Base-by-base conservation (phyloP, 1,140 invertebrate species). In the Cyphomyrmex costatus region DNA sequence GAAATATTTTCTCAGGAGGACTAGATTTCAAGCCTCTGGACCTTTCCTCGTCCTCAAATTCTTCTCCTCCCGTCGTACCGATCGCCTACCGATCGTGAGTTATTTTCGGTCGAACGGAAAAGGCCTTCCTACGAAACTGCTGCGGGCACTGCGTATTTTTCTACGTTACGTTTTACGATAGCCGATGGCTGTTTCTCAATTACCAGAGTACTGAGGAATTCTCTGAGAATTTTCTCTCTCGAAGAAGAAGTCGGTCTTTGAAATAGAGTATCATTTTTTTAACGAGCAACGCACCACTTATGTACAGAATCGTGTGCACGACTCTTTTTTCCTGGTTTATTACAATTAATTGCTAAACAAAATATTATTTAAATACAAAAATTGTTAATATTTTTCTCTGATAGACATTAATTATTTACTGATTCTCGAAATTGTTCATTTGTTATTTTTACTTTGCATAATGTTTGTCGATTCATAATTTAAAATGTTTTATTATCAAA, bases 111-210 rank as follows among this genome's bases (percentile, higher is more conserved):
- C 42, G 74, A 71, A 86, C 77, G 53, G 77, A 56, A 61, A 90
- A 88, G 91, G 91, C 86, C 85, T 79, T 66, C 68, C 33, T 73
- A 65, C 86, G 79, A 88, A 90, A 92, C 90, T 91, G 79, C 53
- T 82, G 73, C 87, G 82, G 89, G 89, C 88, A 77, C 68, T 88
- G 86, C 87, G 85, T 90, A 91, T 92, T 90, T 92, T 89, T 90
- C 85, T 86, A 85, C 68, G 68, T 88, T 85, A 85, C 89, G 83
- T 80, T 92, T 92, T 91, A 92, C 88, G 70, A 65, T 56, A 68
- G 86, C 66, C 88, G 73, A 83, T 87, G 71, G 87, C 90, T 88
- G 90, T 91, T 92, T 90, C 89, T 92, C 92, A 92, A 92, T 93
- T 92, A 92, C 89, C 79, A 27, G 24, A 46, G 24, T 27, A 46